Conservation (phyloP, 2,888 invertebrate genomes). For the Cremastinae sp. region DNA sequence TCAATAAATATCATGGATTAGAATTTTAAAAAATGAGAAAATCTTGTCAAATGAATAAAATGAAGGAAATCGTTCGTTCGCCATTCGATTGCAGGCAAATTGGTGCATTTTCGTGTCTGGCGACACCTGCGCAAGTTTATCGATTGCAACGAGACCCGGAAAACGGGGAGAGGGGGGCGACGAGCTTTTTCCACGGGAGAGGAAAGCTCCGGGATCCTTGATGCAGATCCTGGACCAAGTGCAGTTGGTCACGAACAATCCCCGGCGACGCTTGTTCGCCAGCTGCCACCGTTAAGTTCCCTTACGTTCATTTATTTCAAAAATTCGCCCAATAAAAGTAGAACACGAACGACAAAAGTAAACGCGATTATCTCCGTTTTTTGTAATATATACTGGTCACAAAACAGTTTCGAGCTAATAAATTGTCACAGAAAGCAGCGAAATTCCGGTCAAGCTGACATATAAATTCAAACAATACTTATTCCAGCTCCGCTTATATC, state of each 20-base stretch:
- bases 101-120: constrained; percentile 34
- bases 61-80: not conserved
- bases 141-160: constrained; percentile 51
- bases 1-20: no score
- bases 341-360: constrained; percentile 17
- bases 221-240: constrained; percentile 65
- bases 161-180: constrained; percentile 3
- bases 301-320: constrained; percentile 26
- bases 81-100: not conserved
- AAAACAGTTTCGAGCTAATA: no score
- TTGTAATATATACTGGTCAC: no score
- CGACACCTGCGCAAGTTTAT: constrained; percentile 65
- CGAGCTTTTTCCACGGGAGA: constrained; percentile 19
- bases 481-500: not conserved
- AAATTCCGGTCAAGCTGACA: not conserved
- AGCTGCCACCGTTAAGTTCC: constrained; percentile 63
- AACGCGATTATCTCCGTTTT: not conserved
- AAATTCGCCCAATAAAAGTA: not conserved
- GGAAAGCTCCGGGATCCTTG: constrained; percentile 53
- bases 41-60: no score
- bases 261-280: constrained; percentile 66
- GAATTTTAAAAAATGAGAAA: no score
- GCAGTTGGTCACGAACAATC: constrained; percentile 66
- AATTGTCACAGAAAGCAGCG: not conserved
- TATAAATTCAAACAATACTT: not conserved